phyloP scores from a whole-genome alignment of 2,888 invertebrate species.

The Myathropa florea region DNA sequence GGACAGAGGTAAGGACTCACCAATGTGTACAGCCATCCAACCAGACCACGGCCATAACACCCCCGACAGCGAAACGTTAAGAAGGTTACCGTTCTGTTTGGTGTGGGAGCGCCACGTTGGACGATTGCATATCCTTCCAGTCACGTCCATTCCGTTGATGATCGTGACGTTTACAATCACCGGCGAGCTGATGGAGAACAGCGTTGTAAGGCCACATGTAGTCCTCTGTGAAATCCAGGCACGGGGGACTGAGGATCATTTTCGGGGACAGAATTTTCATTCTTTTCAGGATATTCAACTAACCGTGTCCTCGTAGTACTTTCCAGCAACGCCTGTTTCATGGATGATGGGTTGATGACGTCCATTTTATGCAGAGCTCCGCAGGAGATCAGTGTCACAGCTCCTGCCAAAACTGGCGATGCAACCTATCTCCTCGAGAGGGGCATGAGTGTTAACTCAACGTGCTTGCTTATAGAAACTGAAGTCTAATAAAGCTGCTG shows the following conservation, averaged over 20 bases:
- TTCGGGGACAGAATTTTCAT: slow-evolving; percentile 83
- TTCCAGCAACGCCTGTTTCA: slow-evolving; percentile 97
- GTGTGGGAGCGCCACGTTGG: slow-evolving; percentile 92
- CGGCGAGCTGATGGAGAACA: slow-evolving; percentile 93
- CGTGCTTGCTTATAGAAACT: no score
- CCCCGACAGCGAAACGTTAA: slow-evolving; percentile 90
- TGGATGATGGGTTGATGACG: slow-evolving; percentile 92
- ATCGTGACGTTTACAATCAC: slow-evolving; percentile 96
- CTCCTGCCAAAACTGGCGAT: slow-evolving; percentile 97
- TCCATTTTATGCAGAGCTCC: slow-evolving; percentile 85
- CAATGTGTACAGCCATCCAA: slow-evolving; percentile 91
- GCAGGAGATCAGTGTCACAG: slow-evolving; percentile 92
- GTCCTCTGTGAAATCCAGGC: slow-evolving; percentile 96
- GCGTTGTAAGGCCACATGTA: slow-evolving; percentile 99
- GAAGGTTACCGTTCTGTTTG: slow-evolving; percentile 88
- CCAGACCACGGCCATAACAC: slow-evolving; percentile 99
- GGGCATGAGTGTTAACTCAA: no score
- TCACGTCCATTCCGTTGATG: slow-evolving; percentile 95
- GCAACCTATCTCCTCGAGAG: slow-evolving; percentile 97
- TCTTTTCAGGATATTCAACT: slow-evolving; percentile 93
- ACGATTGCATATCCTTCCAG: slow-evolving; percentile 85
- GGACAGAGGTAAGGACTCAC: slow-evolving; percentile 74
- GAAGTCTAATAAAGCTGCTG: no score
- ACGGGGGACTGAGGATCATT: slow-evolving; percentile 87
- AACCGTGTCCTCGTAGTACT: slow-evolving; percentile 97